A percentile compares a stretch with the other conserved stretches of the same genome.
phyloP scores from a whole-genome alignment of 2,888 invertebrate genomes.

The Rambutsinella grinnellia region DNA sequence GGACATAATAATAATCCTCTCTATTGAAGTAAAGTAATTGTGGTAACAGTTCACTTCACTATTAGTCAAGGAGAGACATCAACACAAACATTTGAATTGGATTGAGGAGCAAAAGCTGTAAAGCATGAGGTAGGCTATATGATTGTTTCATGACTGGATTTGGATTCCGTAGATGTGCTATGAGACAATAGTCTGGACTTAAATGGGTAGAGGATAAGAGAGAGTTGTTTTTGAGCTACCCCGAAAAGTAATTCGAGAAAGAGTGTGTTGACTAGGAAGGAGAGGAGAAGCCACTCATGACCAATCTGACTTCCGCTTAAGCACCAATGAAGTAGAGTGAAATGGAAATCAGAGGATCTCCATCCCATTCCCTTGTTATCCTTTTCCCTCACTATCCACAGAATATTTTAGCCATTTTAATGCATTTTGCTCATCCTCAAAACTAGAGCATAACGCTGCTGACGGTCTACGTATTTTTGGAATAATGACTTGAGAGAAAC shows the following conservation, averaged over 20 bases:
- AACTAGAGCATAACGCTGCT: conserved; percentile 34
- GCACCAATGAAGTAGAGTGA: conserved; percentile 53
- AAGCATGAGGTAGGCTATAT: too few relatives aligned
- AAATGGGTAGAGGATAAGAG: conserved; percentile 28
- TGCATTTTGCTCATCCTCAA: conserved; percentile 39
- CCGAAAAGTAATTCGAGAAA: conserved; percentile 50
- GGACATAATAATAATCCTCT: conserved; percentile 26
- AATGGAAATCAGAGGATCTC: conserved; percentile 52
- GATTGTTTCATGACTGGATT: too few relatives aligned
- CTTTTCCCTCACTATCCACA: conserved; percentile 26
- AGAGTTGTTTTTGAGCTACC: conserved; percentile 7
- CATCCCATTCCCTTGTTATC: conserved; percentile 27
- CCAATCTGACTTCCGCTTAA: conserved; percentile 55
- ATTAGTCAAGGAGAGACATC: conserved; percentile 6
- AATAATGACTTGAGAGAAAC: conserved; percentile 35
- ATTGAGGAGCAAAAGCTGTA: conserved; percentile 23
- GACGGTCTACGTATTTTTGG: conserved; percentile 34
- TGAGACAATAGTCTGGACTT: conserved; percentile 10
- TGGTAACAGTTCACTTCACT: conserved; percentile 5
- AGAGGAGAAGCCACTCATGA: conserved; percentile 54
- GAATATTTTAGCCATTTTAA: conserved; percentile 47
- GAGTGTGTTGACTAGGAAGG: conserved; percentile 6
- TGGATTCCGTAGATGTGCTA: too few relatives aligned
- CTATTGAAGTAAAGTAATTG: not conserved
- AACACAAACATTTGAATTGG: conserved; percentile 39